Evolutionary conservation across 2,797 vertebrate species (phyloP).

Genomic region (Enteromius anoplus): DNA sequence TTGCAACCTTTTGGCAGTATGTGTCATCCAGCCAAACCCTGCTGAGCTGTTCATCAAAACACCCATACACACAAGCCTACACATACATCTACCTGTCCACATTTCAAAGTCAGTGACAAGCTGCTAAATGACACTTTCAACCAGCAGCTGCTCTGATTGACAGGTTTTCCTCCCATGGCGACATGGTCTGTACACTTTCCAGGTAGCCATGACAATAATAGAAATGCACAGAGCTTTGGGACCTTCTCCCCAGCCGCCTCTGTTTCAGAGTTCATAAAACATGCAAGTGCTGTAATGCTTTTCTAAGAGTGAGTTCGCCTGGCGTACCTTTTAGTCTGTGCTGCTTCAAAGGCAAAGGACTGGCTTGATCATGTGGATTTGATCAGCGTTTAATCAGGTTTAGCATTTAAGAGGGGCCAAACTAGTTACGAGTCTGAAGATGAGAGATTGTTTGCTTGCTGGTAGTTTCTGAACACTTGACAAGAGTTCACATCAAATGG

Average conservation of each 20-base stretch:
- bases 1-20: conserved; percentile 21
- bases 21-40: conserved; percentile 37
- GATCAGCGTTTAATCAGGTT: conserved; percentile 52
- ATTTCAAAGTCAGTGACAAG: conserved; percentile 44
- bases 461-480: conserved; percentile 29
- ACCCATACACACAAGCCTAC: conserved; percentile 2
- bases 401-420: conserved; percentile 39
- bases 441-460: conserved; percentile 20
- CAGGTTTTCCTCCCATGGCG: conserved; percentile 45
- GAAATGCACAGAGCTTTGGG: conserved; percentile 11
- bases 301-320: conserved; percentile 26
- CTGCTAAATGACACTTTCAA: conserved; percentile 46
- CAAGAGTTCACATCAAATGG: conserved; percentile 19
- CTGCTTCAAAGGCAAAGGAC: conserved; percentile 15
- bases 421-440: conserved; percentile 27
- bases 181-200: conserved; percentile 5
- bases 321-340: conserved; percentile 34
- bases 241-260: neutral
- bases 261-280: conserved; percentile 21
- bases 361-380: conserved; percentile 54
- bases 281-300: conserved; percentile 24
- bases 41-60: conserved; percentile 32
- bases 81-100: neutral
- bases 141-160: conserved; percentile 39
- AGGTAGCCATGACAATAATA: neutral